Percentiles rank a stretch among this genome's conserved stretches.
phyloP scores from a whole-genome alignment of 2,797 vertebrate species.

The Myoxocephalus aenaeus region DNA sequence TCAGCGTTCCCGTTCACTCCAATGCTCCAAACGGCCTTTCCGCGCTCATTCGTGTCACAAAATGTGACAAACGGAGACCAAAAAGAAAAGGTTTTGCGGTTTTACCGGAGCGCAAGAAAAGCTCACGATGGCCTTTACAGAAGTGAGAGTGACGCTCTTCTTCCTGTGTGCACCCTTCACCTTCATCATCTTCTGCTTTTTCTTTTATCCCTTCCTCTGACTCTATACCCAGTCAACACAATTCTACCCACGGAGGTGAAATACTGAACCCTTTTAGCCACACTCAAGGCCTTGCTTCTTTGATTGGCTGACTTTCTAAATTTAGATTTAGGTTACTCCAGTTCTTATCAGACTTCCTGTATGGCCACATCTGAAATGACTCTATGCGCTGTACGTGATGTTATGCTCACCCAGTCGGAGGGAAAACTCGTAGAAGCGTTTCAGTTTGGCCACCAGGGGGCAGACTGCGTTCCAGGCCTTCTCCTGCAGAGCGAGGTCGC shows the following conservation, averaged over 20 bases:
- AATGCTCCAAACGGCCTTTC: background rate
- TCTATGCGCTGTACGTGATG: background rate
- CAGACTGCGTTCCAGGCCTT: conserved; percentile 93
- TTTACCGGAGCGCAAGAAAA: background rate
- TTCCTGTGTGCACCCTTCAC: background rate
- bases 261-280: background rate
- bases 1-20: background rate
- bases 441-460: conserved; percentile 92
- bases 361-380: conserved; percentile 8
- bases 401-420: conserved; percentile 88
- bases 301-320: conserved; percentile 14
- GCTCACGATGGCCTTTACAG: background rate
- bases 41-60: background rate
- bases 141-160: background rate
- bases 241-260: background rate
- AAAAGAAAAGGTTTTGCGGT: background rate
- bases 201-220: background rate
- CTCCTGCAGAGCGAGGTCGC: conserved; percentile 91
- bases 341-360: background rate
- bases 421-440: conserved; percentile 94
- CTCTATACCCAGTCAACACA: background rate
- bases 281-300: background rate
- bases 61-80: background rate
- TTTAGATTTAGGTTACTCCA: conserved; percentile 9
- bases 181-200: background rate